phyloP scores from a whole-genome alignment of 1,140 invertebrate species.

The Ostrea denselamellosa region DNA sequence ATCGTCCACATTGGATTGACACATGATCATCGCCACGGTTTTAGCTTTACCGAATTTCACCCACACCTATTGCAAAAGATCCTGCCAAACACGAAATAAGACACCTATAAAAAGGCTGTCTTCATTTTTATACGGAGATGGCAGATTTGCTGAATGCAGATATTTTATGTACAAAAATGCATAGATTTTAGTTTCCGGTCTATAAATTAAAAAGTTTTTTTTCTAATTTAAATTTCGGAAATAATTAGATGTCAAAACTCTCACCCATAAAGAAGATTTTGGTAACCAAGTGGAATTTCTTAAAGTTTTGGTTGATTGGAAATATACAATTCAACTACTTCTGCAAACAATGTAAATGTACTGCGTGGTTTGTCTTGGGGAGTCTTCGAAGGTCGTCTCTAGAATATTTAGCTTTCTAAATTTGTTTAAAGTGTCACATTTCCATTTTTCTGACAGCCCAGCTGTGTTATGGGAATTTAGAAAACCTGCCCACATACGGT shows the following conservation, averaged over 20 bases:
- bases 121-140: not conserved
- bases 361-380: not conserved
- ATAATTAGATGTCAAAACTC: too few relatives aligned
- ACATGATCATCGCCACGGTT: not conserved
- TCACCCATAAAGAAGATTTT: too few relatives aligned
- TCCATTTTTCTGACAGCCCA: constrained; percentile 27
- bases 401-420: not conserved
- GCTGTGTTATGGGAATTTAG: constrained; percentile 21
- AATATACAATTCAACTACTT: too few relatives aligned
- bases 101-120: not conserved
- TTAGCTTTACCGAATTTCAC: not conserved
- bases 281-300: too few relatives aligned
- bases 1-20: not conserved
- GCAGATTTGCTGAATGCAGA: not conserved
- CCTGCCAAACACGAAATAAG: not conserved
- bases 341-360: too few relatives aligned
- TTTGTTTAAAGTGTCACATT: constrained; percentile 10
- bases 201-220: not conserved
- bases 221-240: too few relatives aligned
- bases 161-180: not conserved
- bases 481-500: not conserved
- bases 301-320: too few relatives aligned
- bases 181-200: not conserved
- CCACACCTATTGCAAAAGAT: not conserved
- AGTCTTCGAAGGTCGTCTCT: not conserved